Conservation (phyloP, 2,888 invertebrate genomes). For the Lithosia quadra region DNA sequence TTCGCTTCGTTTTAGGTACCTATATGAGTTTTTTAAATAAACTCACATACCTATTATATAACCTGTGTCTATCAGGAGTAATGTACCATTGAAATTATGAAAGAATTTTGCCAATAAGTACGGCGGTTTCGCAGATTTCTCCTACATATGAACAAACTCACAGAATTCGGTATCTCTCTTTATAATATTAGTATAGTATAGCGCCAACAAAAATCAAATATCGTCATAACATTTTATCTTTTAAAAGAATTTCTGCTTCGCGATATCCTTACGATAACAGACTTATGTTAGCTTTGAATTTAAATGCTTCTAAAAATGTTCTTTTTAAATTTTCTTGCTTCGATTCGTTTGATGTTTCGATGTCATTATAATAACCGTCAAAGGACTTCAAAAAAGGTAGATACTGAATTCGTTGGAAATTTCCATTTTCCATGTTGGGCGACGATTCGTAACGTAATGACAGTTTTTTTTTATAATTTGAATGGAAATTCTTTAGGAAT, state of each 20-base stretch:
- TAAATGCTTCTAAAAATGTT: slow-evolving; percentile 36
- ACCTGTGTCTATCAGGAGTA: too few species aligned
- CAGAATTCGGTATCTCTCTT: background rate
- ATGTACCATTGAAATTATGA: too few species aligned
- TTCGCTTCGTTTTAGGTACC: too few species aligned
- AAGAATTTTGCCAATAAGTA: too few species aligned
- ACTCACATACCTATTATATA: too few species aligned
- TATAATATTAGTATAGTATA: background rate
- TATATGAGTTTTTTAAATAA: too few species aligned
- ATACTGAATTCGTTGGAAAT: background rate
- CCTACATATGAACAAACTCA: background rate
- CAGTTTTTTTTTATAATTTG: background rate
- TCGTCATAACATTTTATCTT: slow-evolving; percentile 55
- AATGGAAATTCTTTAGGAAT: background rate
- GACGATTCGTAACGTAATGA: background rate
- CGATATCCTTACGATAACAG: slow-evolving; percentile 47
- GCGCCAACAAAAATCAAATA: slow-evolving; percentile 46
- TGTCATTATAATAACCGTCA: slow-evolving; percentile 14
- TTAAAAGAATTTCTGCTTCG: slow-evolving; percentile 43
- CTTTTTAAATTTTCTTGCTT: slow-evolving; percentile 20
- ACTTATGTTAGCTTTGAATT: slow-evolving; percentile 54
- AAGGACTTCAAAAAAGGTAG: background rate
- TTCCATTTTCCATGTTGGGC: background rate
- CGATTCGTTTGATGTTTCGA: slow-evolving; percentile 9
- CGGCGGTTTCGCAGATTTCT: too few species aligned